Evolutionary conservation across 2,113 vertebrate species (phyloP), one percentile per base, ranked within the genome.

Genomic region (Petroica traversi): DNA sequence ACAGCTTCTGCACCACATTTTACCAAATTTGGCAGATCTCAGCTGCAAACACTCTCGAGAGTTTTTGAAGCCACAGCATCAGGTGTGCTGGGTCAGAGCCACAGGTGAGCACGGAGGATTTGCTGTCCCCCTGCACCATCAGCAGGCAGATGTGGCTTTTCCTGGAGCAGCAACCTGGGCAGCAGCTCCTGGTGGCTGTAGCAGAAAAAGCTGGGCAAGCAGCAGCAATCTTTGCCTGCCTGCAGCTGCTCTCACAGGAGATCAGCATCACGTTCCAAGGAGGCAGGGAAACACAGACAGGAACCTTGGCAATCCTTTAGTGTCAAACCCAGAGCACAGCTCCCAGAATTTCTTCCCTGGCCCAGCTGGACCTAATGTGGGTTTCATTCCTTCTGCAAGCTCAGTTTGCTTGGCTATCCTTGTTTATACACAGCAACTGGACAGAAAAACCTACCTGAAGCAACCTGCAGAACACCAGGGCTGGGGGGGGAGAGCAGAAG

Each of bases 31-130:
- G 43, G 25, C 67, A 79, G 20, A 31, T 49, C 43, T 36, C 12
- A 0, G 22, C 1, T 57, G 71, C 57, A 43, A 57, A 33, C 17
- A 33, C 5, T 4, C 5, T 20, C 5, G 31, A 12, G 0, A 36
- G 48, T 18, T 33, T 19, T 13, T 16, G 66, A 43, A 71, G 55
- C 4, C 31, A 3, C 55, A 29, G 45, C 36, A 12, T 19, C 5
- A n/a, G 34, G 4, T 48, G 29, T 8, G 19, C 12, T 34, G 38
- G 28, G 24, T 61, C 34, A 12, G 6, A 51, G 55, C 9, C 59
- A 51, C 40, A 18, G 2, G 2, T 2, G 34, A 92, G 61, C 12
- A 0, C 1, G 11, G 34, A 22, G 46, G 48, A n/a, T 43, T 12
- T 11, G 31, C 46, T 62, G 45, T 8, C 84, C n/a, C 57, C 88